Conservation (phyloP, 2,797 vertebrate species). For the Acanthopagrus latus region DNA sequence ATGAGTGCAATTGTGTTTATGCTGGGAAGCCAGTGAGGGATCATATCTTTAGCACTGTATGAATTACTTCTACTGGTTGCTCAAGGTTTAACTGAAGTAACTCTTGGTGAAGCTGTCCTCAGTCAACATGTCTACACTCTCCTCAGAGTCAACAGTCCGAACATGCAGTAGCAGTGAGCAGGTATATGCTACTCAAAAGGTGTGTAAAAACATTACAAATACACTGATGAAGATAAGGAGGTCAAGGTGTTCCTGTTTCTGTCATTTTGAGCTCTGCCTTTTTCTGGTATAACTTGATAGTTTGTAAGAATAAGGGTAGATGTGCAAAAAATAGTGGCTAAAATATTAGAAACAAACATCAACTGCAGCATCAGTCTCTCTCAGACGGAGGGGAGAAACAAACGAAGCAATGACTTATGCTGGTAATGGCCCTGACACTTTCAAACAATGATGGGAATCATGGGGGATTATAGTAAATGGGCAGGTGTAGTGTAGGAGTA, state of each 20-base stretch:
- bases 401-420: neutral
- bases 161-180: neutral
- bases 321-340: no score
- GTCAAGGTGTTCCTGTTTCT: neutral
- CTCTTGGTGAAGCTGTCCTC: neutral
- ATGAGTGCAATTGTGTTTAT: neutral
- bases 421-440: neutral
- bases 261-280: neutral
- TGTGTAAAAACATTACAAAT: neutral
- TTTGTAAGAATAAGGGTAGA: no score
- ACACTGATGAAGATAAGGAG: no score
- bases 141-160: neutral
- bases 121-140: neutral
- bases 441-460: neutral
- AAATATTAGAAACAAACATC: no score
- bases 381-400: neutral
- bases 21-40: neutral
- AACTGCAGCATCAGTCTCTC: neutral
- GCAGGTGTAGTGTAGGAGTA: conserved; percentile 32
- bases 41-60: neutral
- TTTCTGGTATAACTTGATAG: neutral
- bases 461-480: conserved; percentile 10
- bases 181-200: neutral
- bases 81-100: neutral
- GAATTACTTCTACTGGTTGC: neutral